Percentiles rank a stretch among this genome's conserved stretches.
Evolutionary conservation across 2,888 invertebrate species (phyloP).

Genomic region (Periphyllus acericola): DNA sequence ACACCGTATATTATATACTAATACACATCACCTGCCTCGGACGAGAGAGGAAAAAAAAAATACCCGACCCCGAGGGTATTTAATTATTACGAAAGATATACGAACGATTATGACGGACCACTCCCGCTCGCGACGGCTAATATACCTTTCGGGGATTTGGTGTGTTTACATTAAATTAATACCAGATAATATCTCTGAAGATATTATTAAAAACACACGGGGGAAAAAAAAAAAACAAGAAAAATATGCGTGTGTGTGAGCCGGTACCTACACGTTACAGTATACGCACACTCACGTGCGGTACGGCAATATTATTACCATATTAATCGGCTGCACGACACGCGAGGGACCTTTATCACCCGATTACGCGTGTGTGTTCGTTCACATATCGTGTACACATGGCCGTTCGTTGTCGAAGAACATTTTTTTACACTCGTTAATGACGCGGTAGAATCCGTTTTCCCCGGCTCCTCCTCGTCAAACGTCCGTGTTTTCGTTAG

Average conservation of each 20-base stretch:
- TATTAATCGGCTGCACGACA: slow-evolving; percentile 31
- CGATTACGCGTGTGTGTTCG: not conserved
- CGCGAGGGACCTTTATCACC: slow-evolving; percentile 16
- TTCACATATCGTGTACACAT: too few relatives aligned
- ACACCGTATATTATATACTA: not conserved
- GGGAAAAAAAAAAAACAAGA: slow-evolving; percentile 19
- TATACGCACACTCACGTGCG: not conserved
- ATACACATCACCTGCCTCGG: slow-evolving; percentile 53
- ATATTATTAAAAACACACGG: slow-evolving; percentile 42
- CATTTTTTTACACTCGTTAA: too few relatives aligned
- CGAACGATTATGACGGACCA: slow-evolving; percentile 60
- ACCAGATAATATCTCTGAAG: slow-evolving; percentile 54
- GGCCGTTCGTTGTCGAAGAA: too few relatives aligned
- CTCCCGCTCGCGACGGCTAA: slow-evolving; percentile 51
- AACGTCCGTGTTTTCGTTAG: too few relatives aligned
- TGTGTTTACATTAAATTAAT: slow-evolving; percentile 59
- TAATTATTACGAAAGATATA: slow-evolving; percentile 57
- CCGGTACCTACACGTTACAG: not conserved
- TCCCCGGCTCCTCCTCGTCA: too few relatives aligned
- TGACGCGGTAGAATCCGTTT: too few relatives aligned
- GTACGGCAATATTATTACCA: not conserved
- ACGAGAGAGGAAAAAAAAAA: slow-evolving; percentile 12
- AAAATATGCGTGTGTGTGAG: not conserved
- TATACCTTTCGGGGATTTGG: slow-evolving; percentile 53
- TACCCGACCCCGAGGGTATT: slow-evolving; percentile 55